Evolutionary conservation across 2,797 vertebrate species (phyloP).

Genomic region (Poeciliopsis presidionis): DNA sequence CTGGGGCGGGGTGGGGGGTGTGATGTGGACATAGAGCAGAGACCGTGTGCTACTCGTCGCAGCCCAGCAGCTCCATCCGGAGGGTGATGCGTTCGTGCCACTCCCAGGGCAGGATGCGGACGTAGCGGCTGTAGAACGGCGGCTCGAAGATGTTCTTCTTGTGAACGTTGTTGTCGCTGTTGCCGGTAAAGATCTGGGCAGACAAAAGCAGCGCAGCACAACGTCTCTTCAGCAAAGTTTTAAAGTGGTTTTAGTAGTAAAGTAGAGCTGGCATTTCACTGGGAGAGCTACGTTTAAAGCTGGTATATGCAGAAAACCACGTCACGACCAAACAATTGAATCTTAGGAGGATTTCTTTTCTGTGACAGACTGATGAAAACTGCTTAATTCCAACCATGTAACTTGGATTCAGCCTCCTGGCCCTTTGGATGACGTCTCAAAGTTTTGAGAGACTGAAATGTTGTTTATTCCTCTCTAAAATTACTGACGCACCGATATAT

Average conservation of each 20-base stretch:
- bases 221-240: not conserved
- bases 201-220: not conserved
- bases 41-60: constrained; percentile 77
- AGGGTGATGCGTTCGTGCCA: constrained; percentile 97
- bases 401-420: not conserved
- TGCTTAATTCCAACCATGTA: not conserved
- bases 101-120: constrained; percentile 91
- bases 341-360: not conserved
- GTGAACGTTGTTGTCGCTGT: constrained; percentile 94
- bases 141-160: constrained; percentile 92
- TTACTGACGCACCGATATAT: not conserved
- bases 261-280: not conserved
- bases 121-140: constrained; percentile 83
- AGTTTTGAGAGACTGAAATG: not conserved
- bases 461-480: not conserved
- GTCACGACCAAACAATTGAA: not conserved
- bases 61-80: constrained; percentile 94
- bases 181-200: constrained; percentile 90
- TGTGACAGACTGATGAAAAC: not conserved
- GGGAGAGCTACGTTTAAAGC: not conserved
- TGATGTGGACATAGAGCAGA: not conserved
- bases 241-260: not conserved
- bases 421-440: not conserved
- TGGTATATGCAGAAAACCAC: not conserved
- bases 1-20: constrained; percentile 7